Conservation (phyloP, 2,113 vertebrate species). For the Hippoglossus stenolepis region DNA sequence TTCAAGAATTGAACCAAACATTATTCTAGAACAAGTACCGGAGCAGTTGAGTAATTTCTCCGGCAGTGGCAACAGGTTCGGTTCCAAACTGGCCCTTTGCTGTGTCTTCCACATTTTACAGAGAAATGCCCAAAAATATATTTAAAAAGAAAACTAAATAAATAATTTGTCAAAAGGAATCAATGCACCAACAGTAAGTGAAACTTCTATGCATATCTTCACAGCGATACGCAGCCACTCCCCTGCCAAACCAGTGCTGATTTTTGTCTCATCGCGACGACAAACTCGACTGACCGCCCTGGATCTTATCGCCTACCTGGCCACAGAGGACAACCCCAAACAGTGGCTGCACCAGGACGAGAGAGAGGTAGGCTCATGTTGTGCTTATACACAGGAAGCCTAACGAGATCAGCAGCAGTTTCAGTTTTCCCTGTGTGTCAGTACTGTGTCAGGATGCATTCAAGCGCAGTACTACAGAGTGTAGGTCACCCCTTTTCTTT, state of each 20-base stretch:
- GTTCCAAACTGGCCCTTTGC: no score
- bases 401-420: background rate
- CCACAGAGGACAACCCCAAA: conserved; percentile 97
- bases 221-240: conserved; percentile 96
- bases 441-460: background rate
- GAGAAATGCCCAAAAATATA: background rate
- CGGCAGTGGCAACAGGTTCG: no score
- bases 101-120: background rate
- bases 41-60: no score
- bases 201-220: background rate
- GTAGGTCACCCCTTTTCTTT: background rate
- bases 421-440: background rate
- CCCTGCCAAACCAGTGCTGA: conserved; percentile 96
- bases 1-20: no score
- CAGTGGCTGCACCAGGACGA: conserved; percentile 99
- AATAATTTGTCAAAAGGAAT: background rate
- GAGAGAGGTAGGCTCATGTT: conserved; percentile 86
- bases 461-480: background rate
- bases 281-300: conserved; percentile 97
- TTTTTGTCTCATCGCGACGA: conserved; percentile 97
- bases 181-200: background rate
- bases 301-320: conserved; percentile 95
- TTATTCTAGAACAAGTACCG: no score
- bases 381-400: background rate
- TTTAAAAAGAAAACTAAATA: background rate